Conservation (phyloP, 1,140 invertebrate genomes). For the Zaprionus capensis region DNA sequence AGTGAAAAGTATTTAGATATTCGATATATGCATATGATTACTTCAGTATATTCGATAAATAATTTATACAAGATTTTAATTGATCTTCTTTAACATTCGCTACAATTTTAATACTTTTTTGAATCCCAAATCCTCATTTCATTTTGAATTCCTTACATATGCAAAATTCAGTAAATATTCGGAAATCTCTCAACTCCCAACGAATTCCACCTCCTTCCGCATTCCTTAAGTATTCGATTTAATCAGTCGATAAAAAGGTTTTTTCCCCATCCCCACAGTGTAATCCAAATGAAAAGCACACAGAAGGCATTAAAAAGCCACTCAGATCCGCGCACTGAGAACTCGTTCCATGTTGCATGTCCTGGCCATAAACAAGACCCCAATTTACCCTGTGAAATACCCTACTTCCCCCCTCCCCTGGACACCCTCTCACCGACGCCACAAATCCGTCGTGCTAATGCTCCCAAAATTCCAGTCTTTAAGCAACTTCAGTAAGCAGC, state of each 20-base stretch:
- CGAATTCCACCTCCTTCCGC: background rate
- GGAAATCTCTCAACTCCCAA: background rate
- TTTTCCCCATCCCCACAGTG: background rate
- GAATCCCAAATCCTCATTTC: background rate
- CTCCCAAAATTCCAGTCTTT: slow-evolving; percentile 40
- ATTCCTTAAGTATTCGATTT: background rate
- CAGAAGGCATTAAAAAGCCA: slow-evolving; percentile 19
- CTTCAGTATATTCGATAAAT: too few species aligned
- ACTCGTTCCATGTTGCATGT: slow-evolving; percentile 29
- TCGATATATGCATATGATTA: too few species aligned
- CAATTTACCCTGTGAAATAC: background rate
- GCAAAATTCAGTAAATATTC: background rate
- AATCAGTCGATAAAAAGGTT: slow-evolving; percentile 13
- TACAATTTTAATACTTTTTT: background rate
- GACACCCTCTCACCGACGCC: background rate
- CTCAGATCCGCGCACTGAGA: slow-evolving; percentile 1
- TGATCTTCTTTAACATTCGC: background rate
- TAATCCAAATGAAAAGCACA: slow-evolving; percentile 5
- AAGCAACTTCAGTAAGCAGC: slow-evolving; percentile 38
- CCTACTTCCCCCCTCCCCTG: too few species aligned
- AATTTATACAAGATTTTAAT: background rate
- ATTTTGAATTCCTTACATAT: background rate
- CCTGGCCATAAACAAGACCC: slow-evolving; percentile 35
- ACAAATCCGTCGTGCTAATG: slow-evolving; percentile 12
- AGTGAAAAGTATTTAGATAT: too few species aligned